phyloP scores from a whole-genome alignment of 2,113 vertebrate species.

The Coptodon bakossiorum region DNA sequence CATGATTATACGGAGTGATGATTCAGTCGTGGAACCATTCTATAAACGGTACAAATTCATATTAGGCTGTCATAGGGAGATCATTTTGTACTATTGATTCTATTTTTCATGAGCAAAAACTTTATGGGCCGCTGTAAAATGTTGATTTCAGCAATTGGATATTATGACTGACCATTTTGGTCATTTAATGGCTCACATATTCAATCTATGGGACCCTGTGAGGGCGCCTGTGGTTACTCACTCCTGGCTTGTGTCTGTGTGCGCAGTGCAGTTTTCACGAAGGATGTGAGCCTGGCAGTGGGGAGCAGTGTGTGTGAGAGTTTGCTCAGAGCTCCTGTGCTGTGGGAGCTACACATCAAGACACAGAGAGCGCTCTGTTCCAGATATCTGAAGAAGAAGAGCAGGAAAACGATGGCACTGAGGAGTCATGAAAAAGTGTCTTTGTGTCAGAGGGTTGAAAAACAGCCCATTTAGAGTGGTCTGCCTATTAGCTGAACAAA shows the following conservation, averaged over 20 bases:
- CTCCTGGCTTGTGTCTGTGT: conserved; percentile 25
- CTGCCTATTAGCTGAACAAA: conserved; percentile 69
- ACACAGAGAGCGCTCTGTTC: conserved; percentile 69
- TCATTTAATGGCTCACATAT: conserved; percentile 49
- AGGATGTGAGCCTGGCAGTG: conserved; percentile 25
- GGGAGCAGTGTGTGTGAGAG: conserved; percentile 51
- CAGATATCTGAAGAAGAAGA: conserved; percentile 65
- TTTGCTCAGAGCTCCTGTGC: conserved; percentile 48
- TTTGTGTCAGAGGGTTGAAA: conserved; percentile 74
- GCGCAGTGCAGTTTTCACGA: conserved; percentile 14
- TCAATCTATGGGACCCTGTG: conserved; percentile 21
- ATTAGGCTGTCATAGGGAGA: conserved; percentile 18
- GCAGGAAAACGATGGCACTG: conserved; percentile 67
- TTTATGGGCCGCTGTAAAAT: conserved; percentile 52
- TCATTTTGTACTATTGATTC: conserved; percentile 40
- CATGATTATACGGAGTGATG: conserved; percentile 1
- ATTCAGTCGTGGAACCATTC: conserved; percentile 16
- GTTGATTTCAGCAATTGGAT: conserved; percentile 52
- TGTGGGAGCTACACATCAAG: conserved; percentile 61
- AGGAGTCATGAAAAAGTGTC: conserved; percentile 72
- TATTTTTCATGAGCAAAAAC: conserved; percentile 42
- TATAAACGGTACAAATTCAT: conserved; percentile 25
- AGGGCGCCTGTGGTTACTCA: conserved; percentile 16
- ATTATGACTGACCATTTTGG: conserved; percentile 51
- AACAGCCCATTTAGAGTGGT: conserved; percentile 71